A percentile compares a stretch with the other conserved stretches of the same genome.
These are phyloP conservation scores for Anomalospiza imberbis DNA, from an alignment of 2,797 vertebrate species.

Conservation along the genomic window DNA sequence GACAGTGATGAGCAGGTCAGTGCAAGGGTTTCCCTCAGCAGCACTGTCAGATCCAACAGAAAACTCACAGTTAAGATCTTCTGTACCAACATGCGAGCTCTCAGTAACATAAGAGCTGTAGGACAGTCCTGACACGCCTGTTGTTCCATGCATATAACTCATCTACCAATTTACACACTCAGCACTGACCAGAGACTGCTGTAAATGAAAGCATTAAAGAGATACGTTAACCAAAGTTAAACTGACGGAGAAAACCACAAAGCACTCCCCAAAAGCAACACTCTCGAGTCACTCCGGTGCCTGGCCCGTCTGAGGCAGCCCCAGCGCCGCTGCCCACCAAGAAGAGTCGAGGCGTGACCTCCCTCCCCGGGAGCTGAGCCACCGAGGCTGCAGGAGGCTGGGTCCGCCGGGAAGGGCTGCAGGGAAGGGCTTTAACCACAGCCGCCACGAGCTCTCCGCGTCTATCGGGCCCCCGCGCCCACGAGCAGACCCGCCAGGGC, in stretches of 20 bases:
- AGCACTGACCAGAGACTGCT: neutral
- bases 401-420: accelerated
- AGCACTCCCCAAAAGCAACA: neutral
- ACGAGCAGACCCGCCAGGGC: neutral
- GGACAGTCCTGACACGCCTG: neutral
- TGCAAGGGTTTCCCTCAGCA: neutral
- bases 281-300: neutral
- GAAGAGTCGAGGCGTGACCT: accelerated
- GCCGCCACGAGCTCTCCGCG: neutral
- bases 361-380: too few species aligned
- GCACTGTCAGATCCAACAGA: neutral
- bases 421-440: neutral
- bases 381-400: neutral
- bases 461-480: neutral
- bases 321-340: neutral
- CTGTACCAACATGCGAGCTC: accelerated
- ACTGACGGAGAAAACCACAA: neutral
- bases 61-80: neutral
- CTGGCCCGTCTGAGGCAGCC: accelerated
- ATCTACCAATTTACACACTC: neutral
- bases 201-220: neutral
- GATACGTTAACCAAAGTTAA: neutral
- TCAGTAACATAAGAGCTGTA: neutral
- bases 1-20: neutral
- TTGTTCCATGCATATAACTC: accelerated